phyloP scores from a whole-genome alignment of 30 jellyfish, hydroid and myxozoan species.

The Aurelia sp. region DNA sequence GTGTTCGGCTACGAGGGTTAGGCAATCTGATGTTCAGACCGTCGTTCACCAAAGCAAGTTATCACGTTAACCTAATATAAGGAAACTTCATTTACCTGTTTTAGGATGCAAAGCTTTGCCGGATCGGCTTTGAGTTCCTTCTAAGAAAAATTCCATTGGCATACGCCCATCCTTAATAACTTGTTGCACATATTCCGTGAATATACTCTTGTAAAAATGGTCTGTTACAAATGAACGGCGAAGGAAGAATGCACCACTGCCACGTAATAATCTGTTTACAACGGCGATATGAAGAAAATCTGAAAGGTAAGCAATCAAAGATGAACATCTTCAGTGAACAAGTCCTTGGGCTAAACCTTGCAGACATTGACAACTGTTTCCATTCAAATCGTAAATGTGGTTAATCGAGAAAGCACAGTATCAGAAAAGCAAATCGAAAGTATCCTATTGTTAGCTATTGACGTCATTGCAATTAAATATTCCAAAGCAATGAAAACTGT shows the following conservation, averaged over 20 bases:
- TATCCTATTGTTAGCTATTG: too few relatives aligned
- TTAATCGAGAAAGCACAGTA: too few relatives aligned
- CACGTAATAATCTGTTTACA: constrained; percentile 88
- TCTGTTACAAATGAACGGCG: constrained; percentile 96
- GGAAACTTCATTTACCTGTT: constrained; percentile 60
- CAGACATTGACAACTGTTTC: too few relatives aligned
- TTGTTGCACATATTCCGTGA: constrained; percentile 92
- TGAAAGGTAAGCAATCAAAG: background rate
- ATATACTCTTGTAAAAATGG: constrained; percentile 77
- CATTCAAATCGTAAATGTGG: too few relatives aligned
- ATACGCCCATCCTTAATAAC: constrained; percentile 71
- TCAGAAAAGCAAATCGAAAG: too few relatives aligned
- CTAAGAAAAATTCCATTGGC: constrained; percentile 94
- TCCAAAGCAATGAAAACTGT: too few relatives aligned
- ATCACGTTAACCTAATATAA: background rate
- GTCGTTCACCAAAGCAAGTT: too few relatives aligned
- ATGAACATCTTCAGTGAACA: too few relatives aligned
- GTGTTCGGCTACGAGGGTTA: too few relatives aligned
- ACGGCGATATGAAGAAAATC: constrained; percentile 91
- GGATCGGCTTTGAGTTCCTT: constrained; percentile 96
- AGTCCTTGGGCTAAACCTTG: too few relatives aligned
- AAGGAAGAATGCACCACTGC: constrained; percentile 92
- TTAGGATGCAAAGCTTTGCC: constrained; percentile 95
- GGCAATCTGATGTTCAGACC: too few relatives aligned
- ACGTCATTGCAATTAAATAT: too few relatives aligned